Percentiles rank a stretch among this genome's conserved stretches.
Evolutionary conservation across 2,888 invertebrate species (phyloP).

Genomic region (Pogonocherus hispidulus): DNA sequence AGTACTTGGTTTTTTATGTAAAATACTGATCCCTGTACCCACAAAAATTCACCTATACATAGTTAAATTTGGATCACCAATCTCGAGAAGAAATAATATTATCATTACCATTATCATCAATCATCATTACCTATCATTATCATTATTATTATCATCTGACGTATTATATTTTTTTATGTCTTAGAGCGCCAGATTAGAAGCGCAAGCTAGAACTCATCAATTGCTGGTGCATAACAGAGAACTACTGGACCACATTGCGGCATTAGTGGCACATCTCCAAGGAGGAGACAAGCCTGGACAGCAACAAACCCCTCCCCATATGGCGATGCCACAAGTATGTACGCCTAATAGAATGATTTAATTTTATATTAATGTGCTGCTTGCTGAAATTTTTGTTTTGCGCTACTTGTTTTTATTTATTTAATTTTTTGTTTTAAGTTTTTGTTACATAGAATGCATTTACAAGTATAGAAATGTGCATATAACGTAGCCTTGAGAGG

Average conservation of each 20-base stretch:
- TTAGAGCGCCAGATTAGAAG: conserved; percentile 67
- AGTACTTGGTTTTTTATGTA: too few species aligned
- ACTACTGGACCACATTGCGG: conserved; percentile 93
- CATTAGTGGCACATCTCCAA: conserved; percentile 89
- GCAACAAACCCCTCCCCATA: conserved; percentile 71
- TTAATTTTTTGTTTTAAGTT: background rate
- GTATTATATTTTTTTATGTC: too few species aligned
- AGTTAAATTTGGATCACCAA: too few species aligned
- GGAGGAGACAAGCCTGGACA: conserved; percentile 81
- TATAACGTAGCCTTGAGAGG: background rate
- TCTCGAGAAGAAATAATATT: too few species aligned
- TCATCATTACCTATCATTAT: too few species aligned
- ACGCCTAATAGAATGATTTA: conserved; percentile 15
- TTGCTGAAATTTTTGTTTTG: conserved; percentile 28
- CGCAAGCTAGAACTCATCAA: conserved; percentile 91
- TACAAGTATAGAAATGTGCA: background rate
- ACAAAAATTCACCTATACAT: too few species aligned
- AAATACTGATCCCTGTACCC: too few species aligned
- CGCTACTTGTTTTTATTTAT: background rate
- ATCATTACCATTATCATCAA: too few species aligned
- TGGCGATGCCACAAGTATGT: conserved; percentile 80
- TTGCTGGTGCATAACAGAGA: conserved; percentile 95
- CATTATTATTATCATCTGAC: too few species aligned
- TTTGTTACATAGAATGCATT: conserved; percentile 3
- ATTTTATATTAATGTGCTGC: conserved; percentile 2